These are phyloP conservation scores for Temnothorax ravouxi DNA, from an alignment of 2,888 invertebrate genomes.

Conservation along the genomic window DNA sequence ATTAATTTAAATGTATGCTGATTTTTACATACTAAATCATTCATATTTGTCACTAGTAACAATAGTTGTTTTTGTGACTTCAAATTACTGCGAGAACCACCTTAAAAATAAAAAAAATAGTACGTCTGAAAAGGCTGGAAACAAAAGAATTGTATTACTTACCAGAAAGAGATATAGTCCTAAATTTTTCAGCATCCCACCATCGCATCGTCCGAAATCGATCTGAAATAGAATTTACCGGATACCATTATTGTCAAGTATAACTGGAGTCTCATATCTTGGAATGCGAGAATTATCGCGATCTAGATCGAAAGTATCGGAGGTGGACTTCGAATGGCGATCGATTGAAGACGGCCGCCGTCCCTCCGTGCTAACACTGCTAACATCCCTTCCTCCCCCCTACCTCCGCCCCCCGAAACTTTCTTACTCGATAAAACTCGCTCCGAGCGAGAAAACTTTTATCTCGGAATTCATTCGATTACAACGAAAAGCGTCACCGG, in stretches of 20 bases:
- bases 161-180: not conserved
- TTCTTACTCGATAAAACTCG: slow-evolving; percentile 46
- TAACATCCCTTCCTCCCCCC: not conserved
- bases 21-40: no score
- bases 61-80: no score
- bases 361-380: no score
- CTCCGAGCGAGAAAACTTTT: slow-evolving; percentile 32
- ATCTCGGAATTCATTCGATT: slow-evolving; percentile 49
- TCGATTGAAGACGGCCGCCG: not conserved
- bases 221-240: slow-evolving; percentile 8
- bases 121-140: not conserved
- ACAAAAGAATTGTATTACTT: not conserved
- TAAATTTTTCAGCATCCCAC: not conserved
- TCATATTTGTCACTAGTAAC: no score
- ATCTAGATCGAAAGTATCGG: slow-evolving; percentile 18
- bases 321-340: slow-evolving; percentile 25
- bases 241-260: slow-evolving; percentile 16
- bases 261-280: not conserved
- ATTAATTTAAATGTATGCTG: no score
- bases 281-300: slow-evolving; percentile 32
- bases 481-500: slow-evolving; percentile 2
- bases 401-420: not conserved
- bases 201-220: not conserved
- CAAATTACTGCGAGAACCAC: no score
- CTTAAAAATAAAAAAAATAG: not conserved